These are phyloP conservation scores for Oenanthe oenanthe DNA, from an alignment of 2,113 vertebrate species.

Conservation along the genomic window DNA sequence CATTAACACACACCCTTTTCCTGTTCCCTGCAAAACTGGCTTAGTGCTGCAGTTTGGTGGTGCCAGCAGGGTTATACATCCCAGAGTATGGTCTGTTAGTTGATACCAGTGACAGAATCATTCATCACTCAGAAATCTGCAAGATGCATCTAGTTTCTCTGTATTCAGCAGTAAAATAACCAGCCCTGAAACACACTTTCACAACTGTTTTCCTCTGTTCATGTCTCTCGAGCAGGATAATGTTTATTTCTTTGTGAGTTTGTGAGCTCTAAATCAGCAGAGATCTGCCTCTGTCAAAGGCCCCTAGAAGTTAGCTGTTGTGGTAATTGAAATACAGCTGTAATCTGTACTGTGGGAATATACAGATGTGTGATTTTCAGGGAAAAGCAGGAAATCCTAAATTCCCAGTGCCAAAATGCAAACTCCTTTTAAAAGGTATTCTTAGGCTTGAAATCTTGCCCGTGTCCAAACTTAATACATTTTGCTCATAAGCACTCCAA, in stretches of 20 bases:
- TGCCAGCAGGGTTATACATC: neutral
- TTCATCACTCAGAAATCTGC: neutral
- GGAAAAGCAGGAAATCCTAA: neutral
- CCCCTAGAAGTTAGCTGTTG: neutral
- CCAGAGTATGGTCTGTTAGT: neutral
- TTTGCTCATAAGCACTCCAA: neutral
- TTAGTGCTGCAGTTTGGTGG: neutral
- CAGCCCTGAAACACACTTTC: neutral
- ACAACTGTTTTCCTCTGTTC: neutral
- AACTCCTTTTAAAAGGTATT: neutral
- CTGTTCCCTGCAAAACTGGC: neutral
- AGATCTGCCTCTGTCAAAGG: fast-evolving
- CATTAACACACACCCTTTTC: neutral
- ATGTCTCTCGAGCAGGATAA: neutral
- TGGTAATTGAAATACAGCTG: neutral
- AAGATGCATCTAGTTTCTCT: neutral
- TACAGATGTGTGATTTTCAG: neutral
- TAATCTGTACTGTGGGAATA: neutral
- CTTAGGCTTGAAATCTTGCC: neutral
- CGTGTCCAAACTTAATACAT: neutral
- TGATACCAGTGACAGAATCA: neutral
- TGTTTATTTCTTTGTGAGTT: neutral
- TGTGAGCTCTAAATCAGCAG: neutral
- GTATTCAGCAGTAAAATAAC: neutral
- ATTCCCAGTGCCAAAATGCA: neutral